These are phyloP conservation scores for Sapayoa aenigma DNA, from an alignment of 2,113 vertebrate genomes.

Conservation along the genomic window DNA sequence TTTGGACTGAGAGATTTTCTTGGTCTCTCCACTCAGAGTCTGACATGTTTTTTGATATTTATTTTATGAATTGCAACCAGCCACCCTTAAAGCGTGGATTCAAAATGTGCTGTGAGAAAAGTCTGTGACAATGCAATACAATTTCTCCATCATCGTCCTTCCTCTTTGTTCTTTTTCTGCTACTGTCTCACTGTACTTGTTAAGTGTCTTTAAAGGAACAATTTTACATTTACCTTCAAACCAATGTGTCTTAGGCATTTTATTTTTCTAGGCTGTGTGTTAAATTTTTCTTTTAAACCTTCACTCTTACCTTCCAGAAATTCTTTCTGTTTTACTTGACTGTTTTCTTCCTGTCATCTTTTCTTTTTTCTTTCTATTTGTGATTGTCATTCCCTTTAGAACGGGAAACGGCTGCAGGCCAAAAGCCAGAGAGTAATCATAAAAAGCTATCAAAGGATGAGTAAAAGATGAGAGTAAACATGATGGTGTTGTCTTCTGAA, in stretches of 20 bases:
- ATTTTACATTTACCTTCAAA: conserved; percentile 18
- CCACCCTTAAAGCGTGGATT: background rate
- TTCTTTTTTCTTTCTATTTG: background rate
- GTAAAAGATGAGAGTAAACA: conserved; percentile 40
- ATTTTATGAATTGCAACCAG: background rate
- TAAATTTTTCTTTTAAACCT: conserved; percentile 36
- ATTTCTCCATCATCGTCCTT: background rate
- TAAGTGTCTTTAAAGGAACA: conserved; percentile 5
- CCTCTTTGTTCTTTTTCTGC: background rate
- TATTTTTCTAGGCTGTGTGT: conserved; percentile 3
- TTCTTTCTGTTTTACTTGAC: background rate
- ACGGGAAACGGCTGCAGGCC: conserved; percentile 38
- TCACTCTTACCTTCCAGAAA: background rate
- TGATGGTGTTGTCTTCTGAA: conserved; percentile 9
- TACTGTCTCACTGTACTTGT: background rate
- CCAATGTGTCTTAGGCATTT: background rate
- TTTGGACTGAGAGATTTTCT: background rate
- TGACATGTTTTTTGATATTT: background rate
- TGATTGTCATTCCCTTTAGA: conserved; percentile 21
- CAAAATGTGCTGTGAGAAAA: background rate
- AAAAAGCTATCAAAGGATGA: conserved; percentile 47
- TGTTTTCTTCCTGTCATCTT: conserved; percentile 37
- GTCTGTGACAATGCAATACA: background rate
- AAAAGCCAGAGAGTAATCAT: conserved; percentile 36
- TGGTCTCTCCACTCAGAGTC: background rate